phyloP scores from a whole-genome alignment of 2,888 invertebrate species.

The Leptarthrus brevirostris region DNA sequence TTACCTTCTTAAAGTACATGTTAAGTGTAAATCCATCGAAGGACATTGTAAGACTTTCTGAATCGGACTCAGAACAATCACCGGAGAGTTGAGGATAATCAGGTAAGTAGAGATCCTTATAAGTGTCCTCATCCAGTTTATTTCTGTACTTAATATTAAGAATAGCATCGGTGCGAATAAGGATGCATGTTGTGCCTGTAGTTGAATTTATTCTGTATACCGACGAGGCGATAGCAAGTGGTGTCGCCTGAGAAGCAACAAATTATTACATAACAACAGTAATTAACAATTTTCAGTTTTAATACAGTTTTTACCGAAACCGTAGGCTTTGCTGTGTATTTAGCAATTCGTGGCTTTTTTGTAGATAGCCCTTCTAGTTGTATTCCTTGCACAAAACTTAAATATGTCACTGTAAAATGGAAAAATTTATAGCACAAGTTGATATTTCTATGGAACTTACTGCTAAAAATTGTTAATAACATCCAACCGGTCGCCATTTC shows the following conservation, averaged over 20 bases:
- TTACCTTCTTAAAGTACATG: slow-evolving; percentile 84
- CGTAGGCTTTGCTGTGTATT: slow-evolving; percentile 71
- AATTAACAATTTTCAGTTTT: neutral
- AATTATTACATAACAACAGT: slow-evolving; percentile 30
- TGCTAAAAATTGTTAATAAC: neutral
- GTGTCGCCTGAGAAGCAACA: slow-evolving; percentile 60
- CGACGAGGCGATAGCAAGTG: slow-evolving; percentile 67
- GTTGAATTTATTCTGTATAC: slow-evolving; percentile 77
- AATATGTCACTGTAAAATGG: slow-evolving; percentile 57
- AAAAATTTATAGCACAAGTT: no score
- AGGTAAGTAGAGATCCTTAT: slow-evolving; percentile 81
- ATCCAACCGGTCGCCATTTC: slow-evolving; percentile 10
- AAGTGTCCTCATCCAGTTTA: slow-evolving; percentile 73
- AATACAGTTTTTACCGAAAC: slow-evolving; percentile 58
- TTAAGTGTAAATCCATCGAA: slow-evolving; percentile 81
- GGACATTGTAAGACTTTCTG: slow-evolving; percentile 76
- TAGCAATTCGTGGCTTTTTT: slow-evolving; percentile 74
- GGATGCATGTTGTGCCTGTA: slow-evolving; percentile 81
- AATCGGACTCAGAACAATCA: slow-evolving; percentile 80
- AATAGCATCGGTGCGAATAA: slow-evolving; percentile 81
- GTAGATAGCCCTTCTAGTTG: slow-evolving; percentile 73
- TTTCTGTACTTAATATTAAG: slow-evolving; percentile 78
- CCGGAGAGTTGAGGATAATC: slow-evolving; percentile 79
- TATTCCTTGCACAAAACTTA: slow-evolving; percentile 61
- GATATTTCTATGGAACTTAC: slow-evolving; percentile 7